Evolutionary conservation across 2,888 invertebrate genomes (phyloP), one percentile per base, ranked within the genome.

Genomic region (Eilema caniola): DNA sequence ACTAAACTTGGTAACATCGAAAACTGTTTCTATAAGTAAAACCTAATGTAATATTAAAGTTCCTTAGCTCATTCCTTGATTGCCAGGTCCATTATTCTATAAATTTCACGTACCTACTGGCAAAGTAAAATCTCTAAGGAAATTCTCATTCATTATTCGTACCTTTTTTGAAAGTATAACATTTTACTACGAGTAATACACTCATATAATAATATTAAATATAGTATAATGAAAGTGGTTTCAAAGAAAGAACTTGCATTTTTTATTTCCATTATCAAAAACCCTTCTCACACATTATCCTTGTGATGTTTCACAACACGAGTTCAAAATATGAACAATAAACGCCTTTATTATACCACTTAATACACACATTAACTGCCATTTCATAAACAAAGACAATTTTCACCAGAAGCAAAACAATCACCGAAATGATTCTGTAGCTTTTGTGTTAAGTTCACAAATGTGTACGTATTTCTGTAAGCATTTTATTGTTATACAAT

Each of bases 341-440:
- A 73, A 69, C 67, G 61, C 75, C 72, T 75, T 77, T 70, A 80
- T 77, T 77, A 75, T 74, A 76, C 72, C 75, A 71, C 74, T 74
- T 73, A 74, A 77, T 78, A 81, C 70, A 80, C 72, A 77, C 73
- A 77, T 77, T 76, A 76, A 69, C 62, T 74, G 74, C 72, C 63
- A 74, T 79, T 75, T 70, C 63, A 24, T 66, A 78, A 81, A 80
- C 81, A 82, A 80, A 77, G 77, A 77, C 77, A 81, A 81, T 81
- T 82, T 82, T 28, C 75, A 81, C 76, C 74, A 75, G 71, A 73
- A 80, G 79, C 81, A 79, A 79, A 82, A 81, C 74, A 77, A 73
- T 79, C 72, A 71, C 67, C 33, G 53, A 66, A 80, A 80, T 78
- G 72, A 60, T 65, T 66, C 62, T 68, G 57, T 79, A 77, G 75